Base-by-base conservation (phyloP, 2,113 vertebrate genomes). In the Psammodynastes pulverulentus region DNA sequence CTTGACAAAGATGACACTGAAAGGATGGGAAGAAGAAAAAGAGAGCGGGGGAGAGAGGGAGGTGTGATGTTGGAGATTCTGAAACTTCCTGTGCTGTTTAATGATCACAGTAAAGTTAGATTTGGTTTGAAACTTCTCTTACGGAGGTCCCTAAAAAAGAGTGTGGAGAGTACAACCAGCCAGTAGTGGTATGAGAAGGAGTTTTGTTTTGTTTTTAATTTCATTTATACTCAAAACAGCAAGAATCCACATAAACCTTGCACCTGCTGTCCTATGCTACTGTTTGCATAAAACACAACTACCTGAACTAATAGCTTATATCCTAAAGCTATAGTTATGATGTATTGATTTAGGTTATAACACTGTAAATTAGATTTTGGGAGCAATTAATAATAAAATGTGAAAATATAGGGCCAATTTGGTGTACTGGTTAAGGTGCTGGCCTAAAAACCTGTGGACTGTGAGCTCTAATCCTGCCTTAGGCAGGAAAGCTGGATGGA, bases 21-120 rank as follows among this genome's bases (percentile, higher is more conserved):
- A 43, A 39, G 72, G 34, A 43, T 19, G 34, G 34, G 17, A 21
- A 79, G 34, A 34, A 72, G 67, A 12, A 26, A 29, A 29, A 13
- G 1, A 1, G 10, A 12, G 3, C 1, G 58, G 4, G 10, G 5
- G 26, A 10, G 56, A 3, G 56, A 26, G 24, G 0, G 9, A 29
- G 26, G 9, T 0, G 56, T n/a, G 62, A 34, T 15, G 12, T n/a
- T 67, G 58, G 29, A n/a, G 62, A 34, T 67, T 34, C 12, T 34
- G 62, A 13, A 34, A 67, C 62, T 67, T 34, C 62, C 13, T 67
- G 13, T 67, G 62, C 62, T 67, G 29, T 12, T 67, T 67, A 15
- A 67, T 34, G 29, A 34, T n/a, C 62, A n/a, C 62, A 67, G 3
- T n/a, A 24, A 56, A 56, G 54, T 56, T 24, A 24, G 56, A 62